Base-by-base conservation (phyloP, 2,113 vertebrate genomes). In the Neotoma lepida region DNA sequence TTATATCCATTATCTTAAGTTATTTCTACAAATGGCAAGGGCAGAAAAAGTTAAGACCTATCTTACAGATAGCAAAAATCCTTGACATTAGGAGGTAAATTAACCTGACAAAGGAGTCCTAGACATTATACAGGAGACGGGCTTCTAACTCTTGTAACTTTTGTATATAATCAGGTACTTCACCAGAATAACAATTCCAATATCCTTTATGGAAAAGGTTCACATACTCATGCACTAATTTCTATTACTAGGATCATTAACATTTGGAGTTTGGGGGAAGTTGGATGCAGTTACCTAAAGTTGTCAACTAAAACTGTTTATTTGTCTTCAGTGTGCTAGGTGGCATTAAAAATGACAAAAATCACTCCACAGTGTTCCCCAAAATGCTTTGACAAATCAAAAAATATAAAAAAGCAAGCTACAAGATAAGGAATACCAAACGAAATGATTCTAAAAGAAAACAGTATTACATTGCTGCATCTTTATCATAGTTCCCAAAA, bases 281-380 rank as follows among this genome's bases (percentile, higher is more conserved):
- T n/a, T 85, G 61, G 66, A 66, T 4, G 4, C 24, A 95, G 39
- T 58, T 68, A 87, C 49, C 17, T 74, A 82, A 86, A 95, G 44
- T 2, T 87, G 26, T 66, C 94, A 54, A 90, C 26, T 35, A 77
- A 88, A 97, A 93, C 9, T 80, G 39, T 81, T 54, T 77, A 26
- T 51, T 14, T 35, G n/a, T 80, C 82, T 84, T 56, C 68, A 30
- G 7, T 88, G n/a, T 80, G 86, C 46, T 90, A 81, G 78, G 81
- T 15, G 73, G 84, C 94, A 93, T 61, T 89, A 71, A 80, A 13
- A 64, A 4, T 80, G 63, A 94, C 82, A 64, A 91, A 89, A 76
- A 73, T 63, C 71, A 71, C 24, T 91, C 9, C 35, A 56, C 20
- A 82, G 35, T 46, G 35, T 81, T 95, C 63, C 39, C 70, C 54